Evolutionary conservation across 1,140 invertebrate genomes (phyloP), one percentile per base, ranked within the genome.

Genomic region (Drosophila neocordata): DNA sequence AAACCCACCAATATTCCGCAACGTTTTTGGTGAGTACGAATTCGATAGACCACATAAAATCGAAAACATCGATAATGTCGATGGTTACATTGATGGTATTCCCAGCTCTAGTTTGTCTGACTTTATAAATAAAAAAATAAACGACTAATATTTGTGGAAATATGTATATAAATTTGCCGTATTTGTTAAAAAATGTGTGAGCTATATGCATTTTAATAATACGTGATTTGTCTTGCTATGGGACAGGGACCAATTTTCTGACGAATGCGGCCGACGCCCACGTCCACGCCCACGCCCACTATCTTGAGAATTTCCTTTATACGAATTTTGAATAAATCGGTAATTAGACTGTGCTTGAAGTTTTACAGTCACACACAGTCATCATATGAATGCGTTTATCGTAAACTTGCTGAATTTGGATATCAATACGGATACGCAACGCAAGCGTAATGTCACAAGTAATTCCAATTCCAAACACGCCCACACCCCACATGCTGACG

Each of bases 401-500:
- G 57, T 53, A 18, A 65, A 69, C 51, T 68, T 78, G 51, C 62
- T 69, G 73, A 74, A 35, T 18, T 15, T 44, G 71, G 64, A 53
- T 57, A 73, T 62, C 73, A 41, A 53, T 38, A 34, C 55, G 55
- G 35, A 38, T 59, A 51, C 66, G 41, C 18, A 65, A 52, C 64
- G 72, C 61, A 68, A 74, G 65, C 78, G 74, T 65, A 87, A 88
- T 88, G 83, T 88, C 83, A 70, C 83, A 88, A 88, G 73, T 88
- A 76, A 82, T 87, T 18, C 41, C 41, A 44, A 82, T 87, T 66
- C 67, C 79, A 61, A 88, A 83, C 84, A 88, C 83, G 76, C 83
- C 83, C 83, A 88, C 83, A 77, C 79, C 83, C 68, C 83, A 88
- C 88, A 88, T 88, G 83, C 83, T 88, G 83, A 88, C 83, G 83